Base-by-base conservation (phyloP, 2,888 invertebrate species). In the Acholoe squamosa region DNA sequence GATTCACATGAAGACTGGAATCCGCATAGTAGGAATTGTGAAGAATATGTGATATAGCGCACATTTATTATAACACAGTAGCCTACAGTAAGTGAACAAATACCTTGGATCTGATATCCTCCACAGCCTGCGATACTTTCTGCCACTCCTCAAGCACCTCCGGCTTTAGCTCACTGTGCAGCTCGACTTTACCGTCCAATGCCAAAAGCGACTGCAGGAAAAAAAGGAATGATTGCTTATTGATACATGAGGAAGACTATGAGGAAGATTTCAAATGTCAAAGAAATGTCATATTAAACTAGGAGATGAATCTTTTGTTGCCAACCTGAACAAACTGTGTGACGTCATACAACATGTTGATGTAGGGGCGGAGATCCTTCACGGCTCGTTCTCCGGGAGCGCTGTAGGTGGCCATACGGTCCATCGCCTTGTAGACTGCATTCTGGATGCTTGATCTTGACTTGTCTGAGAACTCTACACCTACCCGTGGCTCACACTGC, bases 101-200 rank as follows among this genome's bases (percentile, higher is more conserved):
- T 89, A 89, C 89, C 77, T 89, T 89, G 12, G 43, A n/a, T 25
- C 54, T 56, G 52, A 77, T 89, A 28, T 89, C 43, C 51, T 77
- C 77, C 19, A 51, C 54, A 7, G 31, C 33, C 16, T 0, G 34
- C n/a, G 34, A 14, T 22, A 77, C 67, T 51, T 77, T 89, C 16
- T 51, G 12, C 89, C 89, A 89, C 34, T 89, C 77, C 14, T 5
- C 51, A 12, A 43, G 16, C 14, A 51, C 28, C 31, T 89, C 52
- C 5, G 89, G 25, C 12, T 1, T 0, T 22, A 89, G 43, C 33
- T 89, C 43, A 12, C 33, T 14, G n/a, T 67, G 43, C 28, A 34
- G 16, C n/a, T 16, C 25, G 0, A 89, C 67, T 16, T 89, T n/a
- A 0, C 31, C 43, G 22, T 16, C 22, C 0, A 33, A 52, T 0